Percentiles rank a stretch among this genome's conserved stretches.
These are phyloP conservation scores for Antheraea pernyi DNA, from an alignment of 1,140 invertebrate genomes.

Conservation along the genomic window DNA sequence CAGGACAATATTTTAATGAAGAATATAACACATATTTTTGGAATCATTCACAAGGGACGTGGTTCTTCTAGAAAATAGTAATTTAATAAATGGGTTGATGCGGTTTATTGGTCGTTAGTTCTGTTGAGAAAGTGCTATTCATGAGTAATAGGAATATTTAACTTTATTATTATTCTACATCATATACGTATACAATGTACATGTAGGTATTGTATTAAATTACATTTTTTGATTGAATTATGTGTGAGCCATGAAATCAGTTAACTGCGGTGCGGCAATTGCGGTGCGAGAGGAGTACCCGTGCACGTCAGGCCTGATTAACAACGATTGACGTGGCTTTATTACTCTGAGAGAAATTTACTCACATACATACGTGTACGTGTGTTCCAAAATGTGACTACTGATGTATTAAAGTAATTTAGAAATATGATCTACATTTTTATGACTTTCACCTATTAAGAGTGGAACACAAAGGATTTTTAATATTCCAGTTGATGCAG, in stretches of 20 bases:
- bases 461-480: too few species aligned
- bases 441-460: neutral
- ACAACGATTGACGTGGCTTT: conserved; percentile 8
- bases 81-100: too few species aligned
- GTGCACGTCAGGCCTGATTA: conserved; percentile 2
- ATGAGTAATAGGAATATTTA: too few species aligned
- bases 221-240: conserved; percentile 6
- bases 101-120: too few species aligned
- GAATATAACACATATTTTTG: too few species aligned
- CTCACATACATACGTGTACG: neutral
- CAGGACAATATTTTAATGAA: too few species aligned
- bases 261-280: neutral
- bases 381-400: neutral
- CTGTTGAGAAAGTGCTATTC: too few species aligned
- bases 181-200: neutral
- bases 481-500: too few species aligned
- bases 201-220: neutral
- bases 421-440: neutral
- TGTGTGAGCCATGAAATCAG: conserved; percentile 2
- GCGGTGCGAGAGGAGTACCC: neutral
- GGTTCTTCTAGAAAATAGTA: too few species aligned
- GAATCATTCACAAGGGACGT: too few species aligned
- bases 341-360: neutral
- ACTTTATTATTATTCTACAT: neutral
- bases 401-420: neutral